A percentile compares a stretch with the other conserved stretches of the same genome.
Evolutionary conservation across 2,113 vertebrate species (phyloP).

Genomic region (Columbina picui): DNA sequence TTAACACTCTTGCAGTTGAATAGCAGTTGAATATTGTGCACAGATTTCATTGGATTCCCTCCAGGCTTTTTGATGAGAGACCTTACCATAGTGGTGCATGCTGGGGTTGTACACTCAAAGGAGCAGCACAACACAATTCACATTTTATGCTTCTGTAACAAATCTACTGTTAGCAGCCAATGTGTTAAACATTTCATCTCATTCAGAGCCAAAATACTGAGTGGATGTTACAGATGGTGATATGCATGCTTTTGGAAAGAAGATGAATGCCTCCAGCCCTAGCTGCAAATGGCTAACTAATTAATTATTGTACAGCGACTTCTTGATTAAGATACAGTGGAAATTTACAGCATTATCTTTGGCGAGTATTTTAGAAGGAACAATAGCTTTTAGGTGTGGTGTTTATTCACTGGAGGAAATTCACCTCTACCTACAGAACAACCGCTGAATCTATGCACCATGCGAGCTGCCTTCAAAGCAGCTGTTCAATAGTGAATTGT

Average conservation of each 20-base stretch:
- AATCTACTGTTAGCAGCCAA: not conserved
- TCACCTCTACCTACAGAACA: not conserved
- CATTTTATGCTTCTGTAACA: not conserved
- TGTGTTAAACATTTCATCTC: slow-evolving; percentile 38
- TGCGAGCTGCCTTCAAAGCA: not conserved
- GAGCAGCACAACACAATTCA: not conserved
- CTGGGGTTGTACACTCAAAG: not conserved
- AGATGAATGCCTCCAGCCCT: slow-evolving; percentile 39
- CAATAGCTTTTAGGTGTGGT: not conserved
- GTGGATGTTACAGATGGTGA: slow-evolving; percentile 47
- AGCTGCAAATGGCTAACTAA: slow-evolving; percentile 27
- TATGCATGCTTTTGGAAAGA: slow-evolving; percentile 11
- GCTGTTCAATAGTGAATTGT: not conserved
- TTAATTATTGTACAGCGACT: slow-evolving; percentile 44
- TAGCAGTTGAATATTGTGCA: not conserved
- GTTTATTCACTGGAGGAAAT: not conserved
- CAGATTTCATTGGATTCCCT: not conserved
- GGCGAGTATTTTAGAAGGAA: not conserved
- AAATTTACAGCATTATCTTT: slow-evolving; percentile 16
- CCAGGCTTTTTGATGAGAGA: not conserved
- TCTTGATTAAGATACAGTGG: slow-evolving; percentile 21
- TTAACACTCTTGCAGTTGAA: not conserved
- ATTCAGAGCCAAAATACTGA: slow-evolving; percentile 27
- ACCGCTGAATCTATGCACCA: not conserved
- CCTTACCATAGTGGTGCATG: not conserved